Evolutionary conservation across 2,797 vertebrate genomes (phyloP).

Genomic region (Xiphorhynchus erythropygius): DNA sequence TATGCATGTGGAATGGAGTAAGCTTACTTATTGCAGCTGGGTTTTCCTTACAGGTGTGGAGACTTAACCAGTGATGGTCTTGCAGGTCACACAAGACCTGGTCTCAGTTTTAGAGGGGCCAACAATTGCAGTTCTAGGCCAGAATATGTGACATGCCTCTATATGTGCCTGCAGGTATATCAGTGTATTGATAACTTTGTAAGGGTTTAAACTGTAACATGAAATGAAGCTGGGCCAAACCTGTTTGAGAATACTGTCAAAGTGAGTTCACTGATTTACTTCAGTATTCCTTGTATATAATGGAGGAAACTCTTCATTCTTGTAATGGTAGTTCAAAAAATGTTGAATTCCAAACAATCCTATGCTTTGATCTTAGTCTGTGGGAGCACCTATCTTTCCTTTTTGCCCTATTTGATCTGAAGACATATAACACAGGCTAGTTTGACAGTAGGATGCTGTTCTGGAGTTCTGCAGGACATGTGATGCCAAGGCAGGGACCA

Average conservation of each 20-base stretch:
- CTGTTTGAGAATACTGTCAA: neutral
- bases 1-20: neutral
- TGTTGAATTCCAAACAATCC: neutral
- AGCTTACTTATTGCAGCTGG: neutral
- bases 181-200: neutral
- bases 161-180: neutral
- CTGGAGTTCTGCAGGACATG: neutral
- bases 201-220: neutral
- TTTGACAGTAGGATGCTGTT: neutral
- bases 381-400: neutral
- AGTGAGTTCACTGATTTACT: neutral
- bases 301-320: neutral
- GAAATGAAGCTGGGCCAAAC: neutral
- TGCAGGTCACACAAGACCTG: neutral
- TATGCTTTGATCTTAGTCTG: neutral
- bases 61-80: neutral
- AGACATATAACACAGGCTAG: neutral
- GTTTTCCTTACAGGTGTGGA: neutral
- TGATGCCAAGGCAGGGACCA: neutral
- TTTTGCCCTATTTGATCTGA: neutral
- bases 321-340: neutral
- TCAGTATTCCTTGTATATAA: neutral
- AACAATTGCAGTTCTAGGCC: neutral
- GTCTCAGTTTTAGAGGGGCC: neutral
- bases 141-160: rapidly evolving